Base-by-base conservation (phyloP, 2,797 vertebrate genomes). In the Lycodopsis pacificus region DNA sequence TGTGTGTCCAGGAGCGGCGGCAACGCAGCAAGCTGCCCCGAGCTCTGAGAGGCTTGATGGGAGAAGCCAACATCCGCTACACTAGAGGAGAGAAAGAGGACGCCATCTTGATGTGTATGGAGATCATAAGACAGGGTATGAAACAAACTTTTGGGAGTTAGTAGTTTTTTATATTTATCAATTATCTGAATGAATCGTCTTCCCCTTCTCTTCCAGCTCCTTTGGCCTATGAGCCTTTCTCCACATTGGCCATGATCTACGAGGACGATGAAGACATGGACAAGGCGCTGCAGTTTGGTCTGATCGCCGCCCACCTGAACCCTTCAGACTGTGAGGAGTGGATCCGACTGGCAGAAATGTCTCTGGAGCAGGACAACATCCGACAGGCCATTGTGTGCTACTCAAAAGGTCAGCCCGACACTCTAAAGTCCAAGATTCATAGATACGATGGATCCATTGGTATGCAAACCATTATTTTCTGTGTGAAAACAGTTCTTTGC, bases 41-140 rank as follows among this genome's bases (percentile, higher is more conserved):
- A 67, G 98, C 98, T n/a, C 93, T 99, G 65, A 92, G 98, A 73
- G 98, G 98, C 59, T 94, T 99, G 67, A 99, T 99, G 98, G 98
- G 98, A 32, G 98, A 99, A 89, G 98, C 98, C 73, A 99, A 99
- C 86, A 99, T 99, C 88, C 96, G 97, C 40, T 99, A 97, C 58
- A 98, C 98, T 51, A 91, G 98, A 42, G 98, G 98, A 70, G 98
- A 99, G 38, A 97, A 96, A 17, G 97, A 97, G 59, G 97, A 99
- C 40, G 98, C 98, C 8, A 97, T 99, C 78, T 32, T 97, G 34
- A 99, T 99, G 98, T 99, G 98, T 77, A 99, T 99, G 98, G 98
- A 99, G 88, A 99, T 99, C 88, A 98, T 99, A 69, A 93, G 98
- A 58, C 98, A 99, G 90, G 97, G 98, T 99, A 79, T 0, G 78